phyloP scores from a whole-genome alignment of 2,797 vertebrate species.

The Ptychadena robeensis region DNA sequence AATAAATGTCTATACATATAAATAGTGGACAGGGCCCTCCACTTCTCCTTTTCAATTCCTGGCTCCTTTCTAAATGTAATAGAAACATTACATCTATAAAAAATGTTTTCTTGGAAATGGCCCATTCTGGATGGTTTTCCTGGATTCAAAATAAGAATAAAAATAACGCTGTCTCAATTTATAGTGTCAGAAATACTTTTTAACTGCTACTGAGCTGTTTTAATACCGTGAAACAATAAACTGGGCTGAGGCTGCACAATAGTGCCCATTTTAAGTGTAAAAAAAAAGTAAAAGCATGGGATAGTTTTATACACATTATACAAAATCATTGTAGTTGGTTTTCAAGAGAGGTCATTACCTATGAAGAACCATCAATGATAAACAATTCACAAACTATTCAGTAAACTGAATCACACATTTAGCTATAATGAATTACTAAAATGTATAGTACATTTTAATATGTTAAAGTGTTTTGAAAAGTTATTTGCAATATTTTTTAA shows the following conservation, averaged over 20 bases:
- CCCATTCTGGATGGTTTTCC: background rate
- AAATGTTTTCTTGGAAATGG: background rate
- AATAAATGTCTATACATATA: conserved; percentile 28
- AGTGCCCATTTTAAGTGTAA: background rate
- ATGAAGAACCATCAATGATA: no score
- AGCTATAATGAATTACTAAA: no score
- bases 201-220: no score
- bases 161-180: background rate
- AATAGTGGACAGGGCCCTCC: background rate
- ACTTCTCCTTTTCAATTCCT: conserved; percentile 9
- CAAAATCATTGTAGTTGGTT: no score
- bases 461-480: no score
- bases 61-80: background rate
- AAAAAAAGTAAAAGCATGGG: background rate
- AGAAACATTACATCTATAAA: background rate
- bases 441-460: no score
- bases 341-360: no score
- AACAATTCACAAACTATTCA: no score
- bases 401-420: no score
- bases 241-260: background rate
- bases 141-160: background rate
- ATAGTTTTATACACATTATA: no score
- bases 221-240: no score
- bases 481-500: no score
- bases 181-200: background rate